A percentile compares a stretch with the other conserved stretches of the same genome.
Evolutionary conservation across 2,113 vertebrate species (phyloP).

Genomic region (Rhineura floridana): DNA sequence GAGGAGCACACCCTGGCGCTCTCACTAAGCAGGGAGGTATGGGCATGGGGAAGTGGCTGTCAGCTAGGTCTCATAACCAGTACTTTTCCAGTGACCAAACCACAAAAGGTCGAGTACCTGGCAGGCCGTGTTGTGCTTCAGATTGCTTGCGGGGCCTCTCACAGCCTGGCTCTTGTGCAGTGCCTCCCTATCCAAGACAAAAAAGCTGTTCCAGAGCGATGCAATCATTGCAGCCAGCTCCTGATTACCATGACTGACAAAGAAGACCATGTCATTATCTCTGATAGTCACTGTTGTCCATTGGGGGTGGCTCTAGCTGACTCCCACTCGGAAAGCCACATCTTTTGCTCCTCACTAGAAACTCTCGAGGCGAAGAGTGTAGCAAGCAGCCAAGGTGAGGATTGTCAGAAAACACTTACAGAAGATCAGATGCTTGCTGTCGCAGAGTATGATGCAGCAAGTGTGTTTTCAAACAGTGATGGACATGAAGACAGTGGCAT

Average conservation of each 20-base stretch:
- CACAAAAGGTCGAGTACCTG: constrained; percentile 90
- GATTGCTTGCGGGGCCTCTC: constrained; percentile 89
- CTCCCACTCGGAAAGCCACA: constrained; percentile 61
- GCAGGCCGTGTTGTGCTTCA: constrained; percentile 90
- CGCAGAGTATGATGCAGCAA: constrained; percentile 45
- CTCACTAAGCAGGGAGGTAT: constrained; percentile 87
- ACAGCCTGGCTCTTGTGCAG: constrained; percentile 92
- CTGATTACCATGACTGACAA: constrained; percentile 98
- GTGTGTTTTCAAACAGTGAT: constrained; percentile 24
- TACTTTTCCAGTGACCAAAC: constrained; percentile 86
- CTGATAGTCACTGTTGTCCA: constrained; percentile 92
- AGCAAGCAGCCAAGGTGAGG: constrained; percentile 46
- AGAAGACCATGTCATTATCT: constrained; percentile 98
- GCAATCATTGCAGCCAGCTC: constrained; percentile 92
- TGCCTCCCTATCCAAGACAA: constrained; percentile 82
- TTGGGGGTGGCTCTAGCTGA: constrained; percentile 82
- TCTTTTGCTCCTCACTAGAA: constrained; percentile 36
- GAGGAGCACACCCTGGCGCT: constrained; percentile 91
- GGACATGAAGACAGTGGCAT: constrained; percentile 30
- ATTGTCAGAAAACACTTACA: constrained; percentile 31
- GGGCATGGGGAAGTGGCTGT: constrained; percentile 95
- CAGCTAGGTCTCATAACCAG: constrained; percentile 86
- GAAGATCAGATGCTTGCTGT: constrained; percentile 28
- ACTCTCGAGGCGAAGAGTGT: constrained; percentile 34
- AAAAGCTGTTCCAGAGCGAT: constrained; percentile 88